phyloP scores from a whole-genome alignment of 64 coral and sea anemone species.

The Hydrozoanthus tunicans region DNA sequence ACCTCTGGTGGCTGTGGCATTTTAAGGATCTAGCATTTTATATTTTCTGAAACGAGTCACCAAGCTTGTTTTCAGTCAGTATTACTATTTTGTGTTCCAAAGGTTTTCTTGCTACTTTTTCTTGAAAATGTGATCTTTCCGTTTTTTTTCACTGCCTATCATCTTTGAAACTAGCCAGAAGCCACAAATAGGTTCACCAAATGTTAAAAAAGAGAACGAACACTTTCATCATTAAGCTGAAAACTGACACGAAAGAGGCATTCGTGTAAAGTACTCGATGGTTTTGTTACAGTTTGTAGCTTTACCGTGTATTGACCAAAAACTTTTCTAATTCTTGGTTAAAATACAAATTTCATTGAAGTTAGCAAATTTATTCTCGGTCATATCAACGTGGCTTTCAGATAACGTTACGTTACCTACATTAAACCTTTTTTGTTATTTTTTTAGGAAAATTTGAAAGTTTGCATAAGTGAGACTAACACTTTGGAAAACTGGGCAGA shows the following conservation, averaged over 20 bases:
- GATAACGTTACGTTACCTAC: not conserved
- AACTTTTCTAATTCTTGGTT: not conserved
- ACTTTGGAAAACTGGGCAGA: conserved; percentile 60
- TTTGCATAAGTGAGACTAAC: conserved; percentile 31
- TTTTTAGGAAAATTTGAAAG: conserved; percentile 38
- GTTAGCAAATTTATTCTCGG: not conserved
- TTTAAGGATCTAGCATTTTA: not conserved
- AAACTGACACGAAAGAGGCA: no score
- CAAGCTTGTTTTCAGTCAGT: not conserved
- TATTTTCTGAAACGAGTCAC: not conserved
- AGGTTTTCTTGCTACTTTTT: no score
- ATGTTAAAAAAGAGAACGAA: not conserved
- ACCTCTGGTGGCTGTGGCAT: not conserved
- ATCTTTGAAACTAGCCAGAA: no score
- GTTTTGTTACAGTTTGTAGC: no score
- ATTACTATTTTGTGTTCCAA: not conserved
- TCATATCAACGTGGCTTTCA: not conserved
- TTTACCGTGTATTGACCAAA: no score
- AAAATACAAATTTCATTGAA: not conserved
- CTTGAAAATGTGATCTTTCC: no score
- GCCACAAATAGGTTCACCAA: no score
- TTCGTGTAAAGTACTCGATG: no score
- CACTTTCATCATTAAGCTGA: no score
- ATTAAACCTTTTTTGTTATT: not conserved
- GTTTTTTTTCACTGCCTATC: no score